Evolutionary conservation across 2,797 vertebrate species (phyloP).

Genomic region (Spinus pinus): DNA sequence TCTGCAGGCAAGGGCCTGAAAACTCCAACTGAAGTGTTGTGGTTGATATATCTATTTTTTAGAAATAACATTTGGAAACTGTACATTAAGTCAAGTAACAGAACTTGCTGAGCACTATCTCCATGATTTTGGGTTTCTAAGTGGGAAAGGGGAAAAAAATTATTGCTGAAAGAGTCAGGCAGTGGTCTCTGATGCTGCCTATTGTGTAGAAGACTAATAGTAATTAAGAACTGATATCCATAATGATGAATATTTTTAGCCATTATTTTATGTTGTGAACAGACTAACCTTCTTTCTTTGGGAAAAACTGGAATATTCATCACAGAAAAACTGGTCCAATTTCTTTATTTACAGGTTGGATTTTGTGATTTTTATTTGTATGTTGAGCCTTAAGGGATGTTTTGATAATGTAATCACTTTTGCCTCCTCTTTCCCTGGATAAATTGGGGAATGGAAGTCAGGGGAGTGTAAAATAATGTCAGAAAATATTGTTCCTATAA

Average conservation of each 20-base stretch:
- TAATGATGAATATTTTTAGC: neutral
- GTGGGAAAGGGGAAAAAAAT: neutral
- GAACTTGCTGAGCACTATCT: neutral
- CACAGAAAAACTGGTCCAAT: neutral
- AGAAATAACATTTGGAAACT: neutral
- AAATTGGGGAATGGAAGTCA: neutral
- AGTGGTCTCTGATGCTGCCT: neutral
- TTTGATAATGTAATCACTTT: neutral
- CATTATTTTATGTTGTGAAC: neutral
- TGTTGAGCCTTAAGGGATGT: neutral
- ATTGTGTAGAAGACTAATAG: neutral
- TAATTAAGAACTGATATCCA: neutral
- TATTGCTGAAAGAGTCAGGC: neutral
- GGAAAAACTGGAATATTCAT: neutral
- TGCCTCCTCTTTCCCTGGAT: neutral
- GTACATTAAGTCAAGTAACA: neutral
- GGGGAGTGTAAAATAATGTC: neutral
- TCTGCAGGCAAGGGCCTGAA: neutral
- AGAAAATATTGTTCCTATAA: neutral
- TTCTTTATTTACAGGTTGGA: conserved; percentile 3
- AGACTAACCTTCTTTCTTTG: neutral
- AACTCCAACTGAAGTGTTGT: neutral
- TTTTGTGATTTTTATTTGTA: neutral
- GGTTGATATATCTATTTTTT: neutral
- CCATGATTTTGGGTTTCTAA: neutral